A percentile compares a stretch with the other conserved stretches of the same genome.
Evolutionary conservation across 1,140 invertebrate species (phyloP).

Genomic region (Drosophila albomicans): DNA sequence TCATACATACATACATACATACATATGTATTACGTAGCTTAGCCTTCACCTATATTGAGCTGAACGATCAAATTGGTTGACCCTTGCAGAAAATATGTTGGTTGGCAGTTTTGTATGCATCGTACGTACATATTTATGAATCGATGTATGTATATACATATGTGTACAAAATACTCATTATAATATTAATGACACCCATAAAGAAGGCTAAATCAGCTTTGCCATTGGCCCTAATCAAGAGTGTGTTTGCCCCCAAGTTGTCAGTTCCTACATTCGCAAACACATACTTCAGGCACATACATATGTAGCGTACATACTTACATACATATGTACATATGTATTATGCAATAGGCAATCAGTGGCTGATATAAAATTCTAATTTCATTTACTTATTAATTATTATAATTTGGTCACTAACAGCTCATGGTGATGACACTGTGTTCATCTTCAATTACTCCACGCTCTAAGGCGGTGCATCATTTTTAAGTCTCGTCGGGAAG

Average conservation of each 20-base stretch:
- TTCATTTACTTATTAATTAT: slow-evolving; percentile 72
- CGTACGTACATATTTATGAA: background rate
- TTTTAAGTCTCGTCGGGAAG: slow-evolving; percentile 5
- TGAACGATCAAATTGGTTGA: slow-evolving; percentile 29
- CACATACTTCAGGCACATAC: too few relatives aligned
- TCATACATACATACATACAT: background rate
- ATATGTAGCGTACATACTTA: too few relatives aligned
- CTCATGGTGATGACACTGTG: slow-evolving; percentile 13
- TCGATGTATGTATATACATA: background rate
- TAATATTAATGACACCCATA: background rate
- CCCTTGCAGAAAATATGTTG: background rate
- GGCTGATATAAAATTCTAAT: slow-evolving; percentile 71
- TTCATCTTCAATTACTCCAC: too few relatives aligned
- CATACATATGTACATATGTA: background rate
- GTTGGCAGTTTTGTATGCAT: background rate
- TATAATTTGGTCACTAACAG: slow-evolving; percentile 61
- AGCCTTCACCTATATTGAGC: slow-evolving; percentile 76
- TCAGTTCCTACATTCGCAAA: too few relatives aligned
- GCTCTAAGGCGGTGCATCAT: too few relatives aligned
- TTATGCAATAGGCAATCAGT: slow-evolving; percentile 70
- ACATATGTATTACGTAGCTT: slow-evolving; percentile 55
- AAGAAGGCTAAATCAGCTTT: too few relatives aligned
- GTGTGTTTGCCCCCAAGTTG: too few relatives aligned
- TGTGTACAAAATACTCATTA: too few relatives aligned
- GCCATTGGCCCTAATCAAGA: too few relatives aligned